Evolutionary conservation across 2,797 vertebrate species (phyloP).

Genomic region (Sebastes variabilis): DNA sequence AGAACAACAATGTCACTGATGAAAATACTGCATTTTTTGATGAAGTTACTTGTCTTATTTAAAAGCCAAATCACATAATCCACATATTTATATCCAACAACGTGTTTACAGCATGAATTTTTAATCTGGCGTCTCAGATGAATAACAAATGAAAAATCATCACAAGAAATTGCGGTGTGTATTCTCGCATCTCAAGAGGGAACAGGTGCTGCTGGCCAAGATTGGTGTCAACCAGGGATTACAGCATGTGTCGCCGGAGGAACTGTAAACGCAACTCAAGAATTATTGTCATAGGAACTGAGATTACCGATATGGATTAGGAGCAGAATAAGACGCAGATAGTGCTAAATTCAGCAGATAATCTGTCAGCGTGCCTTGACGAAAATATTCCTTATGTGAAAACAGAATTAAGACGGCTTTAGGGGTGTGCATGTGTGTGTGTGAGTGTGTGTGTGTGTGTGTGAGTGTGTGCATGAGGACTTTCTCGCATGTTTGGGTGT

Average conservation of each 20-base stretch:
- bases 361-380: slow-evolving; percentile 60
- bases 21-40: not conserved
- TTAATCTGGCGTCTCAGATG: slow-evolving; percentile 5
- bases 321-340: slow-evolving; percentile 68
- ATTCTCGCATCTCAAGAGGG: slow-evolving; percentile 43
- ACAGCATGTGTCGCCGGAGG: slow-evolving; percentile 67
- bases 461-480: not conserved
- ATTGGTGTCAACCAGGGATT: slow-evolving; percentile 81
- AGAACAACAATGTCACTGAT: not conserved
- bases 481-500: not conserved
- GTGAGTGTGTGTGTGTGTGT: not conserved
- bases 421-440: not conserved
- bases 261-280: slow-evolving; percentile 68
- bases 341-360: slow-evolving; percentile 77
- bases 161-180: slow-evolving; percentile 34
- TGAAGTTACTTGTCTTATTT: not conserved
- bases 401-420: slow-evolving; percentile 56
- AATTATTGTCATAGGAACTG: slow-evolving; percentile 59
- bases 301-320: slow-evolving; percentile 82
- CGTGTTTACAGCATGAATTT: not conserved
- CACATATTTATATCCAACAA: slow-evolving; percentile 13
- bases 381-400: slow-evolving; percentile 63
- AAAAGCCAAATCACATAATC: slow-evolving; percentile 23
- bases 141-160: slow-evolving; percentile 25
- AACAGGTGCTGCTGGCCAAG: slow-evolving; percentile 78